Conservation (phyloP, 1,140 invertebrate species). For the Limonius californicus region DNA sequence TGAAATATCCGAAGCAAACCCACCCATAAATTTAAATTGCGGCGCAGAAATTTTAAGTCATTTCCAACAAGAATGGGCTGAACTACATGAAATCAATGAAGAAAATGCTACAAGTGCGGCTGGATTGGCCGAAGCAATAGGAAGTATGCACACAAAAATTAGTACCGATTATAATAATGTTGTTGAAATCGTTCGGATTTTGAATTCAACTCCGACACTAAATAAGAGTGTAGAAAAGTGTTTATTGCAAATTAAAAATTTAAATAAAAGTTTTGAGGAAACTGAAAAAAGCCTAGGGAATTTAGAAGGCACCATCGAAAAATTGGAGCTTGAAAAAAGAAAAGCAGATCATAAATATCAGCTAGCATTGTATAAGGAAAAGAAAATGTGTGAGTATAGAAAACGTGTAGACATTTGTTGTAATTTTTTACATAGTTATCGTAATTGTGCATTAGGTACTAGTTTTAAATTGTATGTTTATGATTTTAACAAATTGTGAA, state of each 20-base stretch:
- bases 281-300: slow-evolving; percentile 58
- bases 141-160: slow-evolving; percentile 52
- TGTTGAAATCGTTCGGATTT: slow-evolving; percentile 50
- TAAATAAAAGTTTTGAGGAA: slow-evolving; percentile 60
- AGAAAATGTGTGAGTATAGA: slow-evolving; percentile 58
- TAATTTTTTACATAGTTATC: too few species aligned
- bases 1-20: slow-evolving; percentile 14
- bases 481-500: too few species aligned
- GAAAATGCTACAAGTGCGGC: slow-evolving; percentile 58
- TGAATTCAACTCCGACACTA: slow-evolving; percentile 56
- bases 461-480: too few species aligned
- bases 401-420: too few species aligned
- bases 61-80: slow-evolving; percentile 63
- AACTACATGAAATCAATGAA: slow-evolving; percentile 59
- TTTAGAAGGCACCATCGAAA: slow-evolving; percentile 63
- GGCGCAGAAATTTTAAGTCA: slow-evolving; percentile 57
- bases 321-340: slow-evolving; percentile 58
- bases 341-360: slow-evolving; percentile 62
- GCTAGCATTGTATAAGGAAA: slow-evolving; percentile 60
- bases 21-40: slow-evolving; percentile 54
- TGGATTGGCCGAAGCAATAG: slow-evolving; percentile 56
- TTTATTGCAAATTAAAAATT: slow-evolving; percentile 56
- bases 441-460: too few species aligned
- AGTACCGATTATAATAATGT: slow-evolving; percentile 54
- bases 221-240: slow-evolving; percentile 55